A percentile compares a stretch with the other conserved stretches of the same genome.
Evolutionary conservation across 2,797 vertebrate genomes (phyloP).

Genomic region (Sternarchorhynchus goeldii): DNA sequence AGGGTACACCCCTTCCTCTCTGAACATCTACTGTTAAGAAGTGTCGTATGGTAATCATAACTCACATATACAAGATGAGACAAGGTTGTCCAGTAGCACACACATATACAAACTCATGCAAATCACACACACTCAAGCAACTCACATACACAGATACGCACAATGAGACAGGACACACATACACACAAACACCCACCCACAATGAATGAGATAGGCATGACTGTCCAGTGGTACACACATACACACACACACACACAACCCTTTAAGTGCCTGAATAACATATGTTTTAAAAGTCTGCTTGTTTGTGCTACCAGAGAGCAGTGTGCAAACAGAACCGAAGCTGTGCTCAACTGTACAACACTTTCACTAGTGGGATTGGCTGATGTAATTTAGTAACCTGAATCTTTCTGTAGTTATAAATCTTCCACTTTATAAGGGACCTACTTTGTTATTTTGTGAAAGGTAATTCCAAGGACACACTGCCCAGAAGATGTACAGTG

Average conservation of each 20-base stretch:
- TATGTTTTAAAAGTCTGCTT: not conserved
- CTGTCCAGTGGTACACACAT: not conserved
- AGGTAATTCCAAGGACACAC: not conserved
- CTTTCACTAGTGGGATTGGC: slow-evolving; percentile 17
- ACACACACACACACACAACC: not conserved
- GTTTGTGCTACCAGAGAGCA: not conserved
- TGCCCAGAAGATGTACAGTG: not conserved
- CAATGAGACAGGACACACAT: not conserved
- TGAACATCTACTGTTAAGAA: not conserved
- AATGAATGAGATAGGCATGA: not conserved
- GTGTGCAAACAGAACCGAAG: not conserved
- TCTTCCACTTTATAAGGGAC: no score
- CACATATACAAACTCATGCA: not conserved
- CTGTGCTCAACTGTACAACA: not conserved
- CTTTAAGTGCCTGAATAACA: slow-evolving; percentile 1
- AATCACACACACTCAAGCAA: no score
- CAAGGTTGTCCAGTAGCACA: not conserved
- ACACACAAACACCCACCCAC: not conserved
- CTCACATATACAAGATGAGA: not conserved
- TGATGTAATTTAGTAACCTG: slow-evolving; percentile 17
- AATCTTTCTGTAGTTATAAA: no score
- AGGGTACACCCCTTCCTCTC: not conserved
- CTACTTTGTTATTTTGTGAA: no score
- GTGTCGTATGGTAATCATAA: not conserved
- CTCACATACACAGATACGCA: not conserved